A percentile compares a stretch with the other conserved stretches of the same genome.
Evolutionary conservation across 2,888 invertebrate species (phyloP).

Genomic region (Caenorhabditis sp.): DNA sequence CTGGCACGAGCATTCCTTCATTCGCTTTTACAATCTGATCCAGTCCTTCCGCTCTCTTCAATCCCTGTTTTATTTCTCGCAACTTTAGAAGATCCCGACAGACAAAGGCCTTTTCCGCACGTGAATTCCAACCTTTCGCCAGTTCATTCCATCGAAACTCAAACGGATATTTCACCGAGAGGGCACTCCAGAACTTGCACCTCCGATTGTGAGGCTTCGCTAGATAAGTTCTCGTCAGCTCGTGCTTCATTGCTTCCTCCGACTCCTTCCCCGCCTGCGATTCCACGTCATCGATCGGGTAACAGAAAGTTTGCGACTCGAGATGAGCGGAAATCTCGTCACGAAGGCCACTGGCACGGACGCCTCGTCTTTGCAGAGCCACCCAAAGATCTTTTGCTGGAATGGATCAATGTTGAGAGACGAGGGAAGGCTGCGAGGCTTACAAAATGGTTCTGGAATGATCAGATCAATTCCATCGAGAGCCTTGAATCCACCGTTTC

Average conservation of each 20-base stretch:
- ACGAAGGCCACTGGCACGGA: slow-evolving; percentile 69
- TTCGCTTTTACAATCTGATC: slow-evolving; percentile 6
- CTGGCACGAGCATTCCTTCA: slow-evolving; percentile 57
- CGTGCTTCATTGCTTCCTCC: slow-evolving; percentile 42
- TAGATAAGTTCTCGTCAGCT: slow-evolving; percentile 50
- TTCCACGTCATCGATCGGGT: slow-evolving; percentile 67
- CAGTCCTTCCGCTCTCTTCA: slow-evolving; percentile 13
- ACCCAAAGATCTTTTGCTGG: slow-evolving; percentile 71
- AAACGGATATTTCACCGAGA: slow-evolving; percentile 68
- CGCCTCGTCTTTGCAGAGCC: slow-evolving; percentile 67
- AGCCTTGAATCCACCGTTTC: slow-evolving; percentile 43
- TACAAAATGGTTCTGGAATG: slow-evolving; percentile 62
- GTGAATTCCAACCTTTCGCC: slow-evolving; percentile 54
- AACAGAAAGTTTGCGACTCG: slow-evolving; percentile 61
- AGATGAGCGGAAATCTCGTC: slow-evolving; percentile 68
- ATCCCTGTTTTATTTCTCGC: background rate
- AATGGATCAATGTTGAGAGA: background rate
- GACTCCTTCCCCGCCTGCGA: slow-evolving; percentile 56
- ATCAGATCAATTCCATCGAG: slow-evolving; percentile 64
- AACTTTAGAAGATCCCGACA: slow-evolving; percentile 36
- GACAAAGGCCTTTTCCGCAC: slow-evolving; percentile 1
- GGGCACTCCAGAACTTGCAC: slow-evolving; percentile 61
- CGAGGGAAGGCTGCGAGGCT: background rate
- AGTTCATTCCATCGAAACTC: slow-evolving; percentile 63
- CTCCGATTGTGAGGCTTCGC: slow-evolving; percentile 68